phyloP scores from a whole-genome alignment of 2,888 invertebrate species.

The Theretra japonica region DNA sequence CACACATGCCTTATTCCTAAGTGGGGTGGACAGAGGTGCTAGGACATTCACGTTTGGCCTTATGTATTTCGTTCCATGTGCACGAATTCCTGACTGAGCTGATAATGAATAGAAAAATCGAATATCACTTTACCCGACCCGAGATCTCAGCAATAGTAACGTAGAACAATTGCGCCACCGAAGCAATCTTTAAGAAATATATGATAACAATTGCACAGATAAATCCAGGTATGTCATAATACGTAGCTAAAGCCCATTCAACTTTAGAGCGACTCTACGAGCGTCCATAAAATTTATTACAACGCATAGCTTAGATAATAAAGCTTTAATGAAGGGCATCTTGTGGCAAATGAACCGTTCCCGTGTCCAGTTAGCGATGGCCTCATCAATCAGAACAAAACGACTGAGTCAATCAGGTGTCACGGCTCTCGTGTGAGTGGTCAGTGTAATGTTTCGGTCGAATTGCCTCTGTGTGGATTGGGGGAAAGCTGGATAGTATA shows the following conservation, averaged over 20 bases:
- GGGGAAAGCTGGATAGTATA: background rate
- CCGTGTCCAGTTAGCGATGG: constrained; percentile 42
- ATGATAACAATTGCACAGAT: too few species aligned
- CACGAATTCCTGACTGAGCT: too few species aligned
- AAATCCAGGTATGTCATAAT: background rate
- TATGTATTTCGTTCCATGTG: too few species aligned
- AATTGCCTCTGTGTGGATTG: constrained; percentile 33
- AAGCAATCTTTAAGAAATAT: too few species aligned
- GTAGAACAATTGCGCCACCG: too few species aligned
- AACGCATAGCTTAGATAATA: constrained; percentile 44
- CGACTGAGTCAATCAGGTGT: constrained; percentile 40
- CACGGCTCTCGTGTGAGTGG: constrained; percentile 45
- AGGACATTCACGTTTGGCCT: too few species aligned
- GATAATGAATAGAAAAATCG: too few species aligned
- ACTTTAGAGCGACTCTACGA: background rate
- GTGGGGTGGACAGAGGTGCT: too few species aligned
- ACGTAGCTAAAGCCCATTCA: background rate
- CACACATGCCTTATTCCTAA: too few species aligned
- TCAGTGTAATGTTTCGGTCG: constrained; percentile 44
- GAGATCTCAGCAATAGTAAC: too few species aligned
- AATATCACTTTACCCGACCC: too few species aligned
- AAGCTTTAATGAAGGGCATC: constrained; percentile 47
- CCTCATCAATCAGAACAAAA: constrained; percentile 42
- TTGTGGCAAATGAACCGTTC: constrained; percentile 41
- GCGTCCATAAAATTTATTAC: background rate